These are phyloP conservation scores for Cuniculus paca DNA, from an alignment of 2,797 vertebrate genomes.

Conservation along the genomic window DNA sequence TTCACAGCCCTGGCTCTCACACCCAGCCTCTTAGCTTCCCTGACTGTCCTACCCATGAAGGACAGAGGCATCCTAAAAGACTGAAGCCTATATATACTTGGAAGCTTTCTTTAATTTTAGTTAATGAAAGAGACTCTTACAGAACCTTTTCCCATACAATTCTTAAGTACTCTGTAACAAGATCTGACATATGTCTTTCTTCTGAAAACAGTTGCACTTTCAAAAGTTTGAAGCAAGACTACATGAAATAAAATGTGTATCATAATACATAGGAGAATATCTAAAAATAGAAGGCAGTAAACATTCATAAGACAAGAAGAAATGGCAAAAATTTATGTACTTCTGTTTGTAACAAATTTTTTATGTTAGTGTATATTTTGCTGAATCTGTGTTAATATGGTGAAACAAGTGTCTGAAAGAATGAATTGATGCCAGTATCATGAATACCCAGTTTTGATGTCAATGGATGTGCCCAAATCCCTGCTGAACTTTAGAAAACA, in stretches of 20 bases:
- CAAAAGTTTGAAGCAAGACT: conserved; percentile 51
- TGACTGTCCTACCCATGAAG: neutral
- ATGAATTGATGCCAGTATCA: neutral
- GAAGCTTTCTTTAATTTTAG: neutral
- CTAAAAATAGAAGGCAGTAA: neutral
- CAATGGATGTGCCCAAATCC: neutral
- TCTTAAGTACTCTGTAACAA: conserved; percentile 9
- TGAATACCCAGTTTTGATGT: conserved; percentile 1
- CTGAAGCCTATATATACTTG: neutral
- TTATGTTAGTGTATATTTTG: neutral
- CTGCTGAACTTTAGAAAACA: conserved; percentile 5
- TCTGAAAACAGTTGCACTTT: conserved; percentile 29
- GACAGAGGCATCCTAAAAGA: neutral
- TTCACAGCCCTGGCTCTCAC: neutral
- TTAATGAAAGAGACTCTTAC: neutral
- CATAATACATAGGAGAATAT: neutral
- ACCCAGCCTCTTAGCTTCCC: neutral
- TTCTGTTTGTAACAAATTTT: neutral
- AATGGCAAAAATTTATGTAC: neutral
- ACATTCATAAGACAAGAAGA: neutral
- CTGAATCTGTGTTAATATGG: neutral
- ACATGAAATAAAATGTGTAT: conserved; percentile 12
- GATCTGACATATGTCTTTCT: neutral
- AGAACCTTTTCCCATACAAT: neutral
- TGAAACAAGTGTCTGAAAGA: neutral